Conservation (phyloP, 2,888 invertebrate genomes). For the Phortica okadai region DNA sequence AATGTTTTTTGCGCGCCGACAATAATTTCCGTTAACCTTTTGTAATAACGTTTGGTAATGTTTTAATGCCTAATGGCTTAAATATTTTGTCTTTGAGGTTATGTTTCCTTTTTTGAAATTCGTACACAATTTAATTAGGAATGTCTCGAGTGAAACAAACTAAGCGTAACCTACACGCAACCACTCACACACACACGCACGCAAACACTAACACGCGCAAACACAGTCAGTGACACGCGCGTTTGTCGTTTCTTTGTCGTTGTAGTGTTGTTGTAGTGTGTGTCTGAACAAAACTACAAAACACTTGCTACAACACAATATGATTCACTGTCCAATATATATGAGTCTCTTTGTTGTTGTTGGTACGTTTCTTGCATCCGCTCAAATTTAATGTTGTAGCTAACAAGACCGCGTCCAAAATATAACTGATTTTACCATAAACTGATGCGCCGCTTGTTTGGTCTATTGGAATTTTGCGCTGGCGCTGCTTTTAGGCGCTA, state of each 20-base stretch:
- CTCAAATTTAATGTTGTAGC: conserved; percentile 40
- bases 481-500: neutral
- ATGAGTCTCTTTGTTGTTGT: conserved; percentile 25
- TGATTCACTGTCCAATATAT: neutral
- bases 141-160: conserved; percentile 11
- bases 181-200: conserved; percentile 19
- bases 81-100: conserved; percentile 5
- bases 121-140: conserved; percentile 29
- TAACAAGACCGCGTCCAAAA: conserved; percentile 58
- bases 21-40: conserved; percentile 51
- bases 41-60: neutral
- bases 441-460: conserved; percentile 7
- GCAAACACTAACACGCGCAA: conserved; percentile 3
- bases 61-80: neutral
- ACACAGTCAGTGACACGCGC: conserved; percentile 21
- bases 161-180: conserved; percentile 17
- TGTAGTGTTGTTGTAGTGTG: conserved; percentile 16
- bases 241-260: conserved; percentile 14
- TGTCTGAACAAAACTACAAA: neutral
- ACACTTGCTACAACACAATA: neutral
- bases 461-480: conserved; percentile 13
- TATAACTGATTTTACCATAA: conserved; percentile 45
- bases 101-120: neutral
- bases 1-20: conserved; percentile 52
- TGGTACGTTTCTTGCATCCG: conserved; percentile 9